phyloP scores from a whole-genome alignment of 1,140 invertebrate genomes.

The Euglossa dilemma region DNA sequence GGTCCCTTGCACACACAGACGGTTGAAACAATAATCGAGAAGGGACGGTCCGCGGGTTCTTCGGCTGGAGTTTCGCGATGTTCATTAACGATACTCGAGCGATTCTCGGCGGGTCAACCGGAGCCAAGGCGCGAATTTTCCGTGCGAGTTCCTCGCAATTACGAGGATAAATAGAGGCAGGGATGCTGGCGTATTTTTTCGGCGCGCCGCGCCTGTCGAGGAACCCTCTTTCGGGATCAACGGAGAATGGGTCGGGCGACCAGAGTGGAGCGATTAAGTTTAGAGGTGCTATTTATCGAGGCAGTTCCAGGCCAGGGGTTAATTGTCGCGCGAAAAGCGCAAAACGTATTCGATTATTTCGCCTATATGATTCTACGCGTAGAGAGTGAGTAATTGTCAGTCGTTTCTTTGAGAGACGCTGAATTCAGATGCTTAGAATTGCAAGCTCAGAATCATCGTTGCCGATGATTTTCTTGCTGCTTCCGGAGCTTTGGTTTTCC shows the following conservation, averaged over 20 bases:
- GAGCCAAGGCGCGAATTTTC: not conserved
- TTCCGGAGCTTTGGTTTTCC: slow-evolving; percentile 87
- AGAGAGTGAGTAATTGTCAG: too few relatives aligned
- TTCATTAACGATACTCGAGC: slow-evolving; percentile 31
- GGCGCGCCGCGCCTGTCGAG: not conserved
- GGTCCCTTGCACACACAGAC: too few relatives aligned
- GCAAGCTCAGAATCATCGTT: too few relatives aligned
- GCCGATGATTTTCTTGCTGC: slow-evolving; percentile 86
- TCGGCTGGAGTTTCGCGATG: not conserved
- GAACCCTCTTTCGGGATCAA: not conserved
- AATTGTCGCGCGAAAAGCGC: not conserved
- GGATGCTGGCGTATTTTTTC: not conserved
- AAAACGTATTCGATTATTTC: not conserved
- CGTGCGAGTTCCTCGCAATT: slow-evolving; percentile 26
- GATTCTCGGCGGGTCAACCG: not conserved
- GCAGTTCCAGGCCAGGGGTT: not conserved
- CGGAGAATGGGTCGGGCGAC: not conserved
- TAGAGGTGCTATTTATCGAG: not conserved
- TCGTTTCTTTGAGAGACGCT: too few relatives aligned
- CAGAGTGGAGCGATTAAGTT: not conserved
- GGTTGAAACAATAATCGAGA: slow-evolving; percentile 40
- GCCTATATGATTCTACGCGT: not conserved
- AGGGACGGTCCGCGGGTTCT: not conserved
- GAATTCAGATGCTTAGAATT: too few relatives aligned
- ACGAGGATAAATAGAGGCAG: not conserved